phyloP scores from a whole-genome alignment of 2,797 vertebrate species.

The Pygocentrus nattereri region DNA sequence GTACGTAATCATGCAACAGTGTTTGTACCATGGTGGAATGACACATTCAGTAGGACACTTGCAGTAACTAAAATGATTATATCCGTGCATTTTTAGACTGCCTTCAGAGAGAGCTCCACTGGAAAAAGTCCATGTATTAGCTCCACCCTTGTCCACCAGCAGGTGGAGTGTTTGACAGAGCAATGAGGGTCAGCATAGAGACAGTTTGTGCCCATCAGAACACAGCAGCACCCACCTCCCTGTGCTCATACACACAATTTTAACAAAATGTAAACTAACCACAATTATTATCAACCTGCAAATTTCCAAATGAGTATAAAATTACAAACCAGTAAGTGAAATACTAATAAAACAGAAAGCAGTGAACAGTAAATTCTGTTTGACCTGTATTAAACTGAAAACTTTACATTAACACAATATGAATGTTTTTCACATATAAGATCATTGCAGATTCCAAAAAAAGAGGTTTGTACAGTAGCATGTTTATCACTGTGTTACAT shows the following conservation, averaged over 20 bases:
- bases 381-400: too few species aligned
- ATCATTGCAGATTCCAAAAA: too few species aligned
- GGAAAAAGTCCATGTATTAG: neutral
- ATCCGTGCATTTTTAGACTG: neutral
- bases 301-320: too few species aligned
- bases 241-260: neutral
- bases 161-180: conserved; percentile 34
- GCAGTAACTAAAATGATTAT: neutral
- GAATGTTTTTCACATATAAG: too few species aligned
- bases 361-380: too few species aligned
- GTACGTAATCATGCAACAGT: neutral
- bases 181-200: too few species aligned
- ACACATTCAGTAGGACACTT: neutral
- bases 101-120: neutral
- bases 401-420: too few species aligned
- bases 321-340: too few species aligned
- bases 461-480: too few species aligned
- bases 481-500: too few species aligned
- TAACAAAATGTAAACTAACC: conserved; percentile 19
- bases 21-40: neutral
- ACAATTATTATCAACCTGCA: neutral
- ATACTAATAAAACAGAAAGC: too few species aligned
- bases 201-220: neutral
- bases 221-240: neutral
- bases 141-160: neutral